Conservation (phyloP, 2,888 invertebrate genomes). For the Drosophila neutralis region DNA sequence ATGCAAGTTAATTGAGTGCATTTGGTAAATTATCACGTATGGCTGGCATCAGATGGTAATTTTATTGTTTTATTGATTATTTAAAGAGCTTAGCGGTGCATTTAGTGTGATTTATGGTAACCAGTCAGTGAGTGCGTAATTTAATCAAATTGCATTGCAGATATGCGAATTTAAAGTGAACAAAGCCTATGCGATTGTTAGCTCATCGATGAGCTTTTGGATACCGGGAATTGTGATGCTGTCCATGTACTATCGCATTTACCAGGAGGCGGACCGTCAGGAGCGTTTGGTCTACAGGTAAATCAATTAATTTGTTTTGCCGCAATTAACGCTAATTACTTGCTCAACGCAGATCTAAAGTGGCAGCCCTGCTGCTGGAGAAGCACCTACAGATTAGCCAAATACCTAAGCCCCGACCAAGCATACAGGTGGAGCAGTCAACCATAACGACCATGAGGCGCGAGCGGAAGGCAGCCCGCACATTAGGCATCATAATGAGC, state of each 20-base stretch:
- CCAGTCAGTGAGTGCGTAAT: constrained; percentile 5
- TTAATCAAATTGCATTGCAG: constrained; percentile 65
- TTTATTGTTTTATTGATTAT: constrained; percentile 6
- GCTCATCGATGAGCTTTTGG: constrained; percentile 97
- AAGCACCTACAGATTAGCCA: constrained; percentile 96
- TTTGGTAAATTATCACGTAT: constrained; percentile 35
- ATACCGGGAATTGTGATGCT: constrained; percentile 97
- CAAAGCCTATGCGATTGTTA: constrained; percentile 93
- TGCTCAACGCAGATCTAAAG: constrained; percentile 89
- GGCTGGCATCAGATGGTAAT: neutral
- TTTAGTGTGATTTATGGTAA: constrained; percentile 44
- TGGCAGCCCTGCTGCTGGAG: constrained; percentile 93
- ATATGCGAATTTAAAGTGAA: constrained; percentile 94
- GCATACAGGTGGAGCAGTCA: constrained; percentile 90
- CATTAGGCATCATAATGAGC: constrained; percentile 98
- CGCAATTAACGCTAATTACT: constrained; percentile 59
- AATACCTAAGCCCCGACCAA: constrained; percentile 90
- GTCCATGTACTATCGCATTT: constrained; percentile 95
- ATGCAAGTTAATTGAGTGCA: constrained; percentile 48
- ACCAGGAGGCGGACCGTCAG: constrained; percentile 93
- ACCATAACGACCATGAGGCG: constrained; percentile 94
- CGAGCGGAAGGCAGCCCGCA: constrained; percentile 95
- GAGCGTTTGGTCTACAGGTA: constrained; percentile 93
- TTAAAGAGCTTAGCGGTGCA: constrained; percentile 8
- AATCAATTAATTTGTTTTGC: constrained; percentile 66